Conservation (phyloP, 1,140 invertebrate species). For the Leptinotarsa defecta region DNA sequence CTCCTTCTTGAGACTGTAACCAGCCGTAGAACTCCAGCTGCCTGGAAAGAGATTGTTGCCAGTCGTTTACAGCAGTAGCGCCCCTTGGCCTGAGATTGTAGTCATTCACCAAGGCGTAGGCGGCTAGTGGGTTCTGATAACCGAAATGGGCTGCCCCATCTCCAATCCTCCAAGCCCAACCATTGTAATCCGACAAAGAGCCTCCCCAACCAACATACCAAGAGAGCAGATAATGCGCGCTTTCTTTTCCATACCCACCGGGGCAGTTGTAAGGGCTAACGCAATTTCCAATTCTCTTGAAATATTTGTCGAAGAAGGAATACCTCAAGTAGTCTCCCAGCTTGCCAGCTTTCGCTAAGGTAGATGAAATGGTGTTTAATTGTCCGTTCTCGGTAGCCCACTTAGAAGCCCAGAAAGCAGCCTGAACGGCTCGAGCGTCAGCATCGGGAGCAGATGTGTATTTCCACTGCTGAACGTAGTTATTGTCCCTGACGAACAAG, state of each 20-base stretch:
- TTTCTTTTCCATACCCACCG: conserved; percentile 36
- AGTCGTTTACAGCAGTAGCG: conserved; percentile 35
- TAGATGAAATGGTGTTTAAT: conserved; percentile 10
- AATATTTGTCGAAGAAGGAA: conserved; percentile 41
- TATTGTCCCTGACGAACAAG: conserved; percentile 33
- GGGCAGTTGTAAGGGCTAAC: conserved; percentile 25
- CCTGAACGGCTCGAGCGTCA: conserved; percentile 39
- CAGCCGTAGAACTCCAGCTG: conserved; percentile 39
- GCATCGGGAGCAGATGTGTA: conserved; percentile 40
- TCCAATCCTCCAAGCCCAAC: conserved; percentile 41
- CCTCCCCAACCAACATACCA: conserved; percentile 42
- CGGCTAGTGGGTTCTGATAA: conserved; percentile 41
- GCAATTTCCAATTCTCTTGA: conserved; percentile 42
- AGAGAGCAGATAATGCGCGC: conserved; percentile 38
- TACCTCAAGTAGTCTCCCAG: conserved; percentile 39
- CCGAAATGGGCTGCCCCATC: conserved; percentile 42
- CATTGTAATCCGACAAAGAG: conserved; percentile 28
- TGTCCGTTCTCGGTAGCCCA: conserved; percentile 35
- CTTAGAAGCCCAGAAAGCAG: conserved; percentile 36
- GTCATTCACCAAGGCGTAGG: conserved; percentile 37
- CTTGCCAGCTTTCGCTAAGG: conserved; percentile 35
- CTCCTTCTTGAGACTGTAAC: conserved; percentile 35
- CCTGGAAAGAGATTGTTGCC: conserved; percentile 33
- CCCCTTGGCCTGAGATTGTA: conserved; percentile 35
- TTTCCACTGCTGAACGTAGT: conserved; percentile 38